Percentiles rank a stretch among this genome's conserved stretches.
Conservation (phyloP, 2,888 invertebrate genomes). For the Morinoia aosen region DNA sequence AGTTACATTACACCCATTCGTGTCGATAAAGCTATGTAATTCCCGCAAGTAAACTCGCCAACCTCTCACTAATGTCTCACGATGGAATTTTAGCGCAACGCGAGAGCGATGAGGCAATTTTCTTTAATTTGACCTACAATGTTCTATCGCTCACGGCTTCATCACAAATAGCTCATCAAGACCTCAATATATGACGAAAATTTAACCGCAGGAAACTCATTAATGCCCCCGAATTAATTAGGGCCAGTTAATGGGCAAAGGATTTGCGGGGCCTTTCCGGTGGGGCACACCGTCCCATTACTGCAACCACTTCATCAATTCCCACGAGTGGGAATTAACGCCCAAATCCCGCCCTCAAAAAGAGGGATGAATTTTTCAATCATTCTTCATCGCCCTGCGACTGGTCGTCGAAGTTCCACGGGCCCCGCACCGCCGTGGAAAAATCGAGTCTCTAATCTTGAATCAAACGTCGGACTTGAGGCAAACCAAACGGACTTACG, state of each 20-base stretch:
- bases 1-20: too few relatives aligned
- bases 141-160: neutral
- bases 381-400: neutral
- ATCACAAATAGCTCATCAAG: neutral
- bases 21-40: too few relatives aligned
- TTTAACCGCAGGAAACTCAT: slow-evolving; percentile 29
- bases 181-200: neutral
- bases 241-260: neutral
- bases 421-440: neutral
- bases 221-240: slow-evolving; percentile 27
- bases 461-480: neutral
- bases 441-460: neutral
- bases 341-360: slow-evolving; percentile 18
- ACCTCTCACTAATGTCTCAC: neutral
- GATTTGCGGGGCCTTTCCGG: neutral
- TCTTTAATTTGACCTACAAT: neutral
- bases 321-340: neutral
- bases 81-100: neutral
- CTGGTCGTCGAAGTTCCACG: neutral
- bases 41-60: too few relatives aligned
- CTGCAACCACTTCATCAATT: slow-evolving; percentile 18
- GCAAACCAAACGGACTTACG: neutral
- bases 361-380: slow-evolving; percentile 36
- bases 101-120: neutral
- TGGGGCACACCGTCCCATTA: slow-evolving; percentile 19